Evolutionary conservation across 2,113 vertebrate genomes (phyloP).

Genomic region (Pagrus major): DNA sequence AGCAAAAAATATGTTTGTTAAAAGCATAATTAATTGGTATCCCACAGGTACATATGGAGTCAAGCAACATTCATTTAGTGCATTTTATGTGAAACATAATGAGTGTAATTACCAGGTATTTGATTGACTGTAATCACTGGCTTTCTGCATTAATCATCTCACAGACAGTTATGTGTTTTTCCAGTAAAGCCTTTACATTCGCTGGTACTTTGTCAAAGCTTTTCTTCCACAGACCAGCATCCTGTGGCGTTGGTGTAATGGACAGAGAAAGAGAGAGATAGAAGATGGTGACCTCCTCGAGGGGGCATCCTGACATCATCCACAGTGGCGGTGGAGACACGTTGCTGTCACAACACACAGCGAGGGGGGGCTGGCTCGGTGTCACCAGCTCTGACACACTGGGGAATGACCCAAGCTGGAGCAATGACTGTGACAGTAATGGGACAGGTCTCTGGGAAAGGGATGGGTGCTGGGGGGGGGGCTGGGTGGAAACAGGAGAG

Average conservation of each 20-base stretch:
- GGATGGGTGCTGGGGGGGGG: background rate
- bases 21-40: background rate
- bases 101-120: background rate
- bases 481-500: constrained; percentile 18
- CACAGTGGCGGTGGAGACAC: constrained; percentile 56
- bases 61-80: background rate
- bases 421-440: constrained; percentile 67
- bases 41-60: background rate
- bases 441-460: constrained; percentile 50
- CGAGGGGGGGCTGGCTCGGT: constrained; percentile 21
- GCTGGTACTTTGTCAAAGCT: constrained; percentile 7
- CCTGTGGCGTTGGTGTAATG: constrained; percentile 4
- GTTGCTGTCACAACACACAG: constrained; percentile 67
- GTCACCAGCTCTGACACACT: constrained; percentile 62
- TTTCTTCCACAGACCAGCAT: background rate
- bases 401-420: constrained; percentile 60
- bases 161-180: background rate
- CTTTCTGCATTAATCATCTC: constrained; percentile 2
- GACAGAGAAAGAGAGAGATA: constrained; percentile 8
- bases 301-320: constrained; percentile 70
- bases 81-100: background rate
- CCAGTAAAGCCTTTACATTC: background rate
- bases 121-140: constrained; percentile 21
- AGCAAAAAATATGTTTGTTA: background rate
- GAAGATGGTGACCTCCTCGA: constrained; percentile 49